Evolutionary conservation across 2,797 vertebrate species (phyloP), one percentile per base, ranked within the genome.

Genomic region (Buceros bicornis): DNA sequence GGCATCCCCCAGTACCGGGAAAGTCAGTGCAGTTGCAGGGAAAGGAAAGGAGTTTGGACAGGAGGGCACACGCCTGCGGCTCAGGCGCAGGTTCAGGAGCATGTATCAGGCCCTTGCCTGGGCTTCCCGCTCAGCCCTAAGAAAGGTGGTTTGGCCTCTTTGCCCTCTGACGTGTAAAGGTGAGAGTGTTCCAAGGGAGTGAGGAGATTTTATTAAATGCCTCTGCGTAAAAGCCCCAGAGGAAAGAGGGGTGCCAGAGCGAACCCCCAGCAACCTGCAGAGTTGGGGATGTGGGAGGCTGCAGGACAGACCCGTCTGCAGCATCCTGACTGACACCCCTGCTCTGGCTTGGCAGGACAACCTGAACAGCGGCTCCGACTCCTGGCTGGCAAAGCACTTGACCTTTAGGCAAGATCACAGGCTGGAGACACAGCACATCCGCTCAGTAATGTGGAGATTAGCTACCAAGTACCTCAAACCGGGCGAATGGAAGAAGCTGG

Each of bases 371-470:
- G 96, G 98, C 61, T 97, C 97, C 0, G 84, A 98, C 56, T 97
- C 96, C 12, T 98, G 98, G 97, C 65, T 95, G 73, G 96, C 96
- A 25, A 98, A 98, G 83, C 97, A 95, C 50, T 77, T 99, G 95
- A 98, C 97, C 88, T 99, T 99, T 88, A 99, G 98, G 82, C 99
- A 98, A 94, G 99, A 99, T 92, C 99, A 99, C 89, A 96, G 96
- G 58, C 91, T 95, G 79, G 99, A 99, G 92, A 99, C 98, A 0
- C 98, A 98, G 95, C 99, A 98, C 95, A 98, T 99, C n/a, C 98
- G 98, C 82, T 98, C 98, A 0, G 98, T 99, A n/a, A 96, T 99
- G 69, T 99, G 99, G 99, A 98, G 96, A 80, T 97, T 99, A 53
- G 99, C 99, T 72, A 99, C 98, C 3, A 98, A 98, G 89, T 97